Evolutionary conservation across 2,113 vertebrate genomes (phyloP).

Genomic region (Eptatretus burgeri): DNA sequence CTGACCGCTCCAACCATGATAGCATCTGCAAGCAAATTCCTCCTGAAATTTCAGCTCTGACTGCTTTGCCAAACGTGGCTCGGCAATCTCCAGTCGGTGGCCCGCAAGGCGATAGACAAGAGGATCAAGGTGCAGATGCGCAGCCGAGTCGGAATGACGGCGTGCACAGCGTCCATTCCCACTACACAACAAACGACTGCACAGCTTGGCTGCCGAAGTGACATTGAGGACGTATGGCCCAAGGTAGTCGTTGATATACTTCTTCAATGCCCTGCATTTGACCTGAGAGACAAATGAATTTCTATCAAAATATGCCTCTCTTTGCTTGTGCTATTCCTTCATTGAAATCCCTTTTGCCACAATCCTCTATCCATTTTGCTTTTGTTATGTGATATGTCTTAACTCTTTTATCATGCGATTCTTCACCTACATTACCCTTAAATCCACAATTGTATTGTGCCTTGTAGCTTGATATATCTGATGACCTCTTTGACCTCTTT

Average conservation of each 20-base stretch:
- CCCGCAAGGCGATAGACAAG: slow-evolving; percentile 23
- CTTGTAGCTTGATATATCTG: too few species aligned
- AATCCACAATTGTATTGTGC: too few species aligned
- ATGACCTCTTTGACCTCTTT: too few species aligned
- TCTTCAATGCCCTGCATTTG: slow-evolving; percentile 36
- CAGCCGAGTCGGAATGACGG: slow-evolving; percentile 22
- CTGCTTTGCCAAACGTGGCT: slow-evolving; percentile 20
- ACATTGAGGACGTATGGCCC: slow-evolving; percentile 53
- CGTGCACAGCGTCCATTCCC: slow-evolving; percentile 46
- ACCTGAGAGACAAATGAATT: slow-evolving; percentile 17
- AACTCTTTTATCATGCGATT: too few species aligned
- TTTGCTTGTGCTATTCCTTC: too few species aligned
- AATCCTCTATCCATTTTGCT: too few species aligned
- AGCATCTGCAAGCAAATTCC: slow-evolving; percentile 49
- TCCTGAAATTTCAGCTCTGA: slow-evolving; percentile 29
- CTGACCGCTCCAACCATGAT: slow-evolving; percentile 43
- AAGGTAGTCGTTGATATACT: slow-evolving; percentile 28
- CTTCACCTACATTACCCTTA: too few species aligned
- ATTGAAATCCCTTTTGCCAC: too few species aligned
- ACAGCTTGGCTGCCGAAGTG: slow-evolving; percentile 47
- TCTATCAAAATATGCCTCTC: too few species aligned
- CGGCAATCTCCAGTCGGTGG: slow-evolving; percentile 11
- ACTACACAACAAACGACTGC: slow-evolving; percentile 44
- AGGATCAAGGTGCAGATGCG: slow-evolving; percentile 37
- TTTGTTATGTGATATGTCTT: too few species aligned